These are phyloP conservation scores for Stegastes partitus DNA, from an alignment of 2,113 vertebrate species.

Conservation along the genomic window DNA sequence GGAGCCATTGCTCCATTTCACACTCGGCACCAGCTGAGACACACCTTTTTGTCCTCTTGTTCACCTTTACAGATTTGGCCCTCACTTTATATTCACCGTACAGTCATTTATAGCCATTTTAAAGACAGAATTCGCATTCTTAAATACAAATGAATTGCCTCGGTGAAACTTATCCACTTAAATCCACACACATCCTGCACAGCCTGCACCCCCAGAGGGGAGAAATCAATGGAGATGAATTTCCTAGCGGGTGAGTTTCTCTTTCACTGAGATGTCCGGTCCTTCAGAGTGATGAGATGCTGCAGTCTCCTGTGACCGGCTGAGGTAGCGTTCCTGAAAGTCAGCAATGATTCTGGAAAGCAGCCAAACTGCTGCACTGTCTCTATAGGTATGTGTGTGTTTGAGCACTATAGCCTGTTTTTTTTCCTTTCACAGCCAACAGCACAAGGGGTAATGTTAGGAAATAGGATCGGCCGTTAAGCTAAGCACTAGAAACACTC, in stretches of 20 bases:
- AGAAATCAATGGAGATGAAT: slow-evolving; percentile 73
- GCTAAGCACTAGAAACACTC: neutral
- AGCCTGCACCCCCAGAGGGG: slow-evolving; percentile 29
- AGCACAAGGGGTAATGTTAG: neutral
- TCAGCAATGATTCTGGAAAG: slow-evolving; percentile 63
- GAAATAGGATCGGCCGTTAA: slow-evolving; percentile 14
- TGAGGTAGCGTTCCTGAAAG: slow-evolving; percentile 51
- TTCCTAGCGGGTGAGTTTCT: slow-evolving; percentile 54
- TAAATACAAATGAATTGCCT: slow-evolving; percentile 35
- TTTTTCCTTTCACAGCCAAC: slow-evolving; percentile 21
- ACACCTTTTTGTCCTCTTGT: neutral
- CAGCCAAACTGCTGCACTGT: slow-evolving; percentile 50
- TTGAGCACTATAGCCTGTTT: neutral
- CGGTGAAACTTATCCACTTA: slow-evolving; percentile 33
- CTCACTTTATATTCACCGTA: slow-evolving; percentile 28
- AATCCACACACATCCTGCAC: slow-evolving; percentile 44
- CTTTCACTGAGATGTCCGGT: slow-evolving; percentile 41
- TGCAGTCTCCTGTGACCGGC: slow-evolving; percentile 53
- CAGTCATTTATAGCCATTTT: slow-evolving; percentile 27
- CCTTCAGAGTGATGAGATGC: slow-evolving; percentile 60
- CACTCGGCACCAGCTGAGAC: neutral
- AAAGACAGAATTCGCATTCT: slow-evolving; percentile 14
- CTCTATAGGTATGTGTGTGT: slow-evolving; percentile 12
- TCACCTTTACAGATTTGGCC: slow-evolving; percentile 3
- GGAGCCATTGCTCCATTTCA: slow-evolving; percentile 73